Conservation (phyloP, 1,140 invertebrate species). For the Bursaphelenchus mucronatus region DNA sequence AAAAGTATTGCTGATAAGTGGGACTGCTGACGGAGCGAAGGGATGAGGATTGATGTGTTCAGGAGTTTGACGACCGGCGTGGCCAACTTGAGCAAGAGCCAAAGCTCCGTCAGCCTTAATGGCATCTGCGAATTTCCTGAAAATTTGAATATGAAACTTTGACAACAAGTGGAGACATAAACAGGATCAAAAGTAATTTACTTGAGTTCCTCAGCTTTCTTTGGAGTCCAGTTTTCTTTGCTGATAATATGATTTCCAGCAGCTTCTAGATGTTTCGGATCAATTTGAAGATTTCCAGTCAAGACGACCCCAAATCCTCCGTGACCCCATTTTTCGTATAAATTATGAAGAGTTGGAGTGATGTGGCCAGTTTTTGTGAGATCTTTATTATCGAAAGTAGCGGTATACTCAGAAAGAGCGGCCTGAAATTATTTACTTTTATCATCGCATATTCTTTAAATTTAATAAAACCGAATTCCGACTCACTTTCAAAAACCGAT, state of each 20-base stretch:
- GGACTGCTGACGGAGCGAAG: slow-evolving; percentile 38
- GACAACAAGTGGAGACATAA: slow-evolving; percentile 37
- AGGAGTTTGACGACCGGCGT: slow-evolving; percentile 39
- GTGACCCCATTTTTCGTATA: slow-evolving; percentile 30
- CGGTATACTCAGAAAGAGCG: slow-evolving; percentile 15
- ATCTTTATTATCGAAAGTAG: slow-evolving; percentile 14
- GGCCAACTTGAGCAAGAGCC: slow-evolving; percentile 32
- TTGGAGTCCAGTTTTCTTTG: slow-evolving; percentile 13
- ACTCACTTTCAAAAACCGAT: slow-evolving; percentile 22
- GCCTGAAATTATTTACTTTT: slow-evolving; percentile 21
- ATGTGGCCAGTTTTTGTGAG: slow-evolving; percentile 20
- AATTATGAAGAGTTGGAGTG: slow-evolving; percentile 19
- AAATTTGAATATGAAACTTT: slow-evolving; percentile 5
- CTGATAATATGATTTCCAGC: slow-evolving; percentile 25
- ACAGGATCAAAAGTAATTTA: slow-evolving; percentile 30
- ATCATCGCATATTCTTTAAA: neutral
- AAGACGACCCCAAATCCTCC: slow-evolving; percentile 26
- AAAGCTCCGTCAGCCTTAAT: slow-evolving; percentile 31
- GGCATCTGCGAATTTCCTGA: slow-evolving; percentile 10
- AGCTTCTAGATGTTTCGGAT: slow-evolving; percentile 21
- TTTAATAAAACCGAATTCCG: no score
- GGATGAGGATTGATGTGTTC: slow-evolving; percentile 30
- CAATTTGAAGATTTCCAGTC: slow-evolving; percentile 27
- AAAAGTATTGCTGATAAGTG: slow-evolving; percentile 9
- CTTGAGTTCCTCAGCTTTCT: slow-evolving; percentile 9